Base-by-base conservation (phyloP, 2,113 vertebrate genomes). In the Indicator indicator region DNA sequence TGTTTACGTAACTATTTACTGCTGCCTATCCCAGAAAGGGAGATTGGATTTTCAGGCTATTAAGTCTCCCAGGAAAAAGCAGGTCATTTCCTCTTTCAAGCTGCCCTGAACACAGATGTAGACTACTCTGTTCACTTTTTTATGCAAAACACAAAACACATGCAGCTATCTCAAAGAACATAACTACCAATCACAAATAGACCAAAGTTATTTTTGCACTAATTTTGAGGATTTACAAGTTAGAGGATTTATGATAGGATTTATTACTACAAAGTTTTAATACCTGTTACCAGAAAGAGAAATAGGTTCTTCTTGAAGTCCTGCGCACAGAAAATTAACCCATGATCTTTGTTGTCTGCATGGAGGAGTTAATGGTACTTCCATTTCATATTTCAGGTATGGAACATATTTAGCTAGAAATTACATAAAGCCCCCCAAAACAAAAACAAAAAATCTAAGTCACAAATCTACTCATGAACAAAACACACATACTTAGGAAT, bases 231-330 rank as follows among this genome's bases (percentile, higher is more conserved):
- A 62, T 55, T 42, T 62, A 60, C 27, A 27, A 46, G 11, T 23
- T 78, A 69, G 26, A 74, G 4, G 5, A 48, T 73, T 36, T 89
- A 46, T 32, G 16, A 40, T 7, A 96, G 42, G 48, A 94, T 89
- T 63, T 79, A 74, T 81, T 46, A 75, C 58, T 55, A 71, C 32
- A 27, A 88, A 92, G 75, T 84, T 83, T 92, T 94, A 93, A 95
- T 97, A 98, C 98, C 96, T 97, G 96, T 95, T 93, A 86, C 26
- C 56, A 89, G 82, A 52, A 82, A 96, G 75, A 96, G 86, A 92
- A 95, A 94, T 30, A 76, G 82, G 86, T 95, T 97, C 97, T 91
- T 89, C 94, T 33, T 97, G 93, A 95, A 98, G 93, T 80, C 59
- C 75, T 48, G 42, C 44, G 70, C 65, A 62, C 20, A 92, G 89